Evolutionary conservation across 2,888 invertebrate species (phyloP).

Genomic region (Rhagonycha fulva): DNA sequence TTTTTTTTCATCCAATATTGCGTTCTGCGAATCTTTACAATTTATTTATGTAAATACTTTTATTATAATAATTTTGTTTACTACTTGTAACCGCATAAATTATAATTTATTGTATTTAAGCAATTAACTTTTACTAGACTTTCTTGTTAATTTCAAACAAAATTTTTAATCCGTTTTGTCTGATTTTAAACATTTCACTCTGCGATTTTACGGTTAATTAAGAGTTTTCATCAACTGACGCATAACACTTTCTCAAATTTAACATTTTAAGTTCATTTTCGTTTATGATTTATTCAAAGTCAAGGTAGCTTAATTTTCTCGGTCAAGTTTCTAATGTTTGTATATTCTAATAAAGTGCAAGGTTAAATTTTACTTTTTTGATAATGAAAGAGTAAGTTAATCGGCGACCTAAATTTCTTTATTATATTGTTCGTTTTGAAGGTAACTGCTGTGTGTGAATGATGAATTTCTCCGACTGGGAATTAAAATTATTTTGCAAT

Average conservation of each 20-base stretch:
- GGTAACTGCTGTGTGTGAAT: not conserved
- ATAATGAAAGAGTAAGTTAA: conserved; percentile 18
- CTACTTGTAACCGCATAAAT: too few relatives aligned
- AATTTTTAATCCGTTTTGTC: not conserved
- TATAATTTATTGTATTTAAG: not conserved
- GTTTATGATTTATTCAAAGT: conserved; percentile 13
- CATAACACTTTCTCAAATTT: conserved; percentile 4
- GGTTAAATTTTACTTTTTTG: conserved; percentile 28
- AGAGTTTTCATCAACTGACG: not conserved
- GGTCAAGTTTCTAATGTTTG: conserved; percentile 35
- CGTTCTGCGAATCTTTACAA: too few relatives aligned
- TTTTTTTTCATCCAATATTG: too few relatives aligned
- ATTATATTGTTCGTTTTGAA: not conserved
- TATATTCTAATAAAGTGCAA: conserved; percentile 30
- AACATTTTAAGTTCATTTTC: not conserved
- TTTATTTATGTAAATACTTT: too few relatives aligned
- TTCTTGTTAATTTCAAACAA: not conserved
- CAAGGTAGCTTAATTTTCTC: conserved; percentile 33
- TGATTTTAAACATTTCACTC: not conserved
- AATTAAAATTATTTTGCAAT: not conserved
- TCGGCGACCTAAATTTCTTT: conserved; percentile 12
- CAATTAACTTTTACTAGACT: not conserved
- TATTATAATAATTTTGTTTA: too few relatives aligned
- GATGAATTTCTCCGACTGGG: not conserved
- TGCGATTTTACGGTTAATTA: not conserved